A percentile compares a stretch with the other conserved stretches of the same genome.
phyloP scores from a whole-genome alignment of 2,797 vertebrate genomes.

The Sebastes flavidus region DNA sequence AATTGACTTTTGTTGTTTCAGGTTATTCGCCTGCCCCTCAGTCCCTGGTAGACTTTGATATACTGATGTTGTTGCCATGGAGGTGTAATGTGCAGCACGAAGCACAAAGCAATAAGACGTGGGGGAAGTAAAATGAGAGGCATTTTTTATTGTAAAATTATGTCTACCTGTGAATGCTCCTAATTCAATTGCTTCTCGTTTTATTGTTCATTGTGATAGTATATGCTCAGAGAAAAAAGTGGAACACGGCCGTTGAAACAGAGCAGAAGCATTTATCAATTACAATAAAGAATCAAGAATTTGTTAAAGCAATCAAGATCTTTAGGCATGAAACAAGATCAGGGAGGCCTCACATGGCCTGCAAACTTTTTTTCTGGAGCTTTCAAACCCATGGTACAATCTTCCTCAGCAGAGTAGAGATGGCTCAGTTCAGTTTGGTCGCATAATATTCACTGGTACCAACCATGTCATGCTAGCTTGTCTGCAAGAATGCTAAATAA shows the following conservation, averaged over 20 bases:
- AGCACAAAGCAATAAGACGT: neutral
- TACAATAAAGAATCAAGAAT: neutral
- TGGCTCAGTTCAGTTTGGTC: neutral
- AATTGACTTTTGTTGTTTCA: slow-evolving; percentile 28
- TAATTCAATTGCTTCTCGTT: neutral
- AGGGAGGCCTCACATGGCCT: neutral
- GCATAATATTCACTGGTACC: neutral
- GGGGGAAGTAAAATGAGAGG: neutral
- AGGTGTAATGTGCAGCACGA: neutral
- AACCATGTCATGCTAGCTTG: neutral
- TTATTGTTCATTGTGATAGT: neutral
- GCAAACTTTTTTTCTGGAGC: neutral
- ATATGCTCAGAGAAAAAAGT: neutral
- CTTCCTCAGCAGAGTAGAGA: neutral
- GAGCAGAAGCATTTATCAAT: neutral
- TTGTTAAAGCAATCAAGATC: neutral
- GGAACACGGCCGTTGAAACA: neutral
- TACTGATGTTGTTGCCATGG: slow-evolving; percentile 4
- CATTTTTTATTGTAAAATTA: neutral
- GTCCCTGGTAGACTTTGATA: slow-evolving; percentile 21
- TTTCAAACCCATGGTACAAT: neutral
- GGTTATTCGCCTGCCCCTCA: neutral
- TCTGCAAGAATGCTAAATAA: neutral
- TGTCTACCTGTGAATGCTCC: neutral
- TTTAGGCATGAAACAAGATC: neutral